Conservation (phyloP, 2,797 vertebrate genomes). For the Cyclopterus lumpus region DNA sequence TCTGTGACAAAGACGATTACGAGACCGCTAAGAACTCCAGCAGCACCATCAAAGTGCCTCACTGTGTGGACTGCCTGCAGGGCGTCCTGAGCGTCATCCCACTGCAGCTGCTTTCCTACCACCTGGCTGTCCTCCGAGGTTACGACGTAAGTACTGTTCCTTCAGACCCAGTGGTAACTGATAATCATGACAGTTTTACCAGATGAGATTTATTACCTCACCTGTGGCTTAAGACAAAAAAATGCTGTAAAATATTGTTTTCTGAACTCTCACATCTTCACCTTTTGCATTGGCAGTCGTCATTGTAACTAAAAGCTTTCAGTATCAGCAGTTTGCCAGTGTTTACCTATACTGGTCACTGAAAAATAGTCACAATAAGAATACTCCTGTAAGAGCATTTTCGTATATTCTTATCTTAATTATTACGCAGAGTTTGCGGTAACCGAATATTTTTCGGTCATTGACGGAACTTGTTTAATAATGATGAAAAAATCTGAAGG, state of each 20-base stretch:
- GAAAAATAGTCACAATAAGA: background rate
- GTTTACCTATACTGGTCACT: background rate
- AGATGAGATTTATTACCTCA: conserved; percentile 8
- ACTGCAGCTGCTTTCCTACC: conserved; percentile 96
- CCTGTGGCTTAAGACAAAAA: background rate
- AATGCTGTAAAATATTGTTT: background rate
- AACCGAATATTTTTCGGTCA: no score
- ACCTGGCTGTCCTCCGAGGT: conserved; percentile 95
- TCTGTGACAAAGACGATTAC: conserved; percentile 95
- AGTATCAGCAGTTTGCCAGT: no score
- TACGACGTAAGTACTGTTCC: conserved; percentile 89
- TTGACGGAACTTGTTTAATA: no score
- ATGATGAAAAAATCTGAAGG: no score
- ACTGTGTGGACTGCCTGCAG: conserved; percentile 97
- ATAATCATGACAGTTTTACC: background rate
- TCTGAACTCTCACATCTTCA: background rate
- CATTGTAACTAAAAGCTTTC: background rate
- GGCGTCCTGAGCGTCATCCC: conserved; percentile 97
- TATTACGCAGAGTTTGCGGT: no score
- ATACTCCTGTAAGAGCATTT: background rate
- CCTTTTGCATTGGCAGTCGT: background rate
- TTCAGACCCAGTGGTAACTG: background rate
- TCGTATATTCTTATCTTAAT: background rate
- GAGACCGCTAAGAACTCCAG: conserved; percentile 95
- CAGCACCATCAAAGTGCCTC: conserved; percentile 95